phyloP scores from a whole-genome alignment of 2,113 vertebrate species.

The Phalacrocorax aristotelis region DNA sequence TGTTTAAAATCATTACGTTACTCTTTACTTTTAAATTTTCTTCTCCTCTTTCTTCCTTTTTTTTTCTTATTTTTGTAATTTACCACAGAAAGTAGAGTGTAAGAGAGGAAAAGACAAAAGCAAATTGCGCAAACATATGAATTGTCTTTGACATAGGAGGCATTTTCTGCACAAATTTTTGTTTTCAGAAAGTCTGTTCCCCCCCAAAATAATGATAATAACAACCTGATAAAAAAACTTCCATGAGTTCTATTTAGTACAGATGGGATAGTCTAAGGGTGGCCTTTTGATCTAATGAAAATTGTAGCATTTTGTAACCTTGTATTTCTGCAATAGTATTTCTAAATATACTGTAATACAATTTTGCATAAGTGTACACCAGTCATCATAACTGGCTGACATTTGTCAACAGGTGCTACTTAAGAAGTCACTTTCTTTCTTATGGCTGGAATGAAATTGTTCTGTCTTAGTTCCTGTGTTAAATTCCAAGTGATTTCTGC shows the following conservation, averaged over 20 bases:
- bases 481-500: not conserved
- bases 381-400: not conserved
- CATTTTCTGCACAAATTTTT: not conserved
- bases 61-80: not conserved
- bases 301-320: not conserved
- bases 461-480: not conserved
- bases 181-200: not conserved
- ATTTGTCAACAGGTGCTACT: not conserved
- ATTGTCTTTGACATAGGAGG: not conserved
- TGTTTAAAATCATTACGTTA: not conserved
- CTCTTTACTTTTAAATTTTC: not conserved
- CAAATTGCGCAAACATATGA: not conserved
- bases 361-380: not conserved
- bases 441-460: not conserved
- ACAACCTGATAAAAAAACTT: not conserved
- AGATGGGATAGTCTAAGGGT: not conserved
- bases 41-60: not conserved
- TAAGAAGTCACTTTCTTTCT: not conserved
- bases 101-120: not conserved
- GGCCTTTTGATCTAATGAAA: not conserved
- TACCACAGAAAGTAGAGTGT: not conserved
- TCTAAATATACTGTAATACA: not conserved
- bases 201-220: not conserved
- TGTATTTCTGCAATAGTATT: not conserved
- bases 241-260: not conserved